These are phyloP conservation scores for Ischnura elegans DNA, from an alignment of 2,888 invertebrate species.

Conservation along the genomic window DNA sequence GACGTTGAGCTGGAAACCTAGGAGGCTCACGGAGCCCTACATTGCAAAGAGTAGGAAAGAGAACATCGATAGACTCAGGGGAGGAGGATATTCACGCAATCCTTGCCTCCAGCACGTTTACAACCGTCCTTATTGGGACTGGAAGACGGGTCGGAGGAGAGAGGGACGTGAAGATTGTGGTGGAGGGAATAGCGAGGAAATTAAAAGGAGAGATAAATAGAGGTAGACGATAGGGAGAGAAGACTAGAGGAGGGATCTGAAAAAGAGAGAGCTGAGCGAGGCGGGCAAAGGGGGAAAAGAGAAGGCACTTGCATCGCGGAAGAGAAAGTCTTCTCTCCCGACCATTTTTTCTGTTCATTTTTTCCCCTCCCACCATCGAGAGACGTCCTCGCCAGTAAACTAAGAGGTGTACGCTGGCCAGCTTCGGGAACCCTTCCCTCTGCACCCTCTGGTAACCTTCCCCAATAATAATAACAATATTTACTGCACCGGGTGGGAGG, in stretches of 20 bases:
- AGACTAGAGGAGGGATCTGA: background rate
- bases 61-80: background rate
- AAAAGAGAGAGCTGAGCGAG: conserved; percentile 28
- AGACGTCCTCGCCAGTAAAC: background rate
- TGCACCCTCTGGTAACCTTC: conserved; percentile 4
- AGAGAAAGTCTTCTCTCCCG: conserved; percentile 65
- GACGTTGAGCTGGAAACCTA: background rate
- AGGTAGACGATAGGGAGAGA: background rate
- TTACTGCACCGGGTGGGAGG: background rate
- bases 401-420: background rate
- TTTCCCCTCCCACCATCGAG: background rate
- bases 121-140: background rate
- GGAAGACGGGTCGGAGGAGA: background rate
- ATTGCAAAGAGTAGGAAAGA: background rate
- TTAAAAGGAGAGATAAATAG: conserved; percentile 4
- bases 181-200: background rate
- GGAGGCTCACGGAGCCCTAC: background rate
- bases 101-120: background rate
- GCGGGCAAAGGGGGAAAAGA: conserved; percentile 11
- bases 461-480: conserved; percentile 8
- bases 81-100: background rate
- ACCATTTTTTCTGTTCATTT: conserved; percentile 1
- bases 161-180: background rate
- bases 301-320: conserved; percentile 52
- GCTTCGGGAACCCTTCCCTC: background rate